Percentiles rank a stretch among this genome's conserved stretches.
Evolutionary conservation across 1,140 invertebrate species (phyloP).

Genomic region (Oreohelix idahoensis): DNA sequence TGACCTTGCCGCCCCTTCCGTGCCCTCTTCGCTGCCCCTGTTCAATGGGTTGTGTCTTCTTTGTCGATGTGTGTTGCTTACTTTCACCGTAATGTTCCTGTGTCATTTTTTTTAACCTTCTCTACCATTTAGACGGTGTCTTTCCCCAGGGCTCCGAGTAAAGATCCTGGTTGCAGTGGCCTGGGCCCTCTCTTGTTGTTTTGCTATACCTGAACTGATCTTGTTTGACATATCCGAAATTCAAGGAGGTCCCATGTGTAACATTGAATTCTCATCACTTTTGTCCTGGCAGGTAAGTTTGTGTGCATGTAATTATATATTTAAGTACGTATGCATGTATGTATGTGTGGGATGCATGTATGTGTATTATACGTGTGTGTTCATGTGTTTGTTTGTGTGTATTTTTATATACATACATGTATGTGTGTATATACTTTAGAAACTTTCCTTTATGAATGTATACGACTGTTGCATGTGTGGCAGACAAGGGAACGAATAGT

Average conservation of each 20-base stretch:
- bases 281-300: slow-evolving; percentile 79
- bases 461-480: too few species aligned
- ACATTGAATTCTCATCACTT: slow-evolving; percentile 85
- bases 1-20: background rate
- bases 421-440: too few species aligned
- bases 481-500: too few species aligned
- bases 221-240: slow-evolving; percentile 70
- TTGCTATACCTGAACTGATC: slow-evolving; percentile 85
- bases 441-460: too few species aligned
- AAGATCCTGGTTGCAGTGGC: slow-evolving; percentile 84
- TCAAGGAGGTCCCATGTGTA: slow-evolving; percentile 84
- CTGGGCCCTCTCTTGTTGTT: slow-evolving; percentile 86
- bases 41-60: background rate
- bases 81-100: background rate
- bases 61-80: background rate
- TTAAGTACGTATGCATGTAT: too few species aligned
- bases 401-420: too few species aligned
- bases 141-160: slow-evolving; percentile 89
- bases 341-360: too few species aligned
- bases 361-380: too few species aligned
- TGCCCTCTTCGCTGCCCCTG: background rate
- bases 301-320: background rate
- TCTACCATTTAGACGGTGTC: too few species aligned
- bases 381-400: too few species aligned
- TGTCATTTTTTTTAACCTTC: too few species aligned